phyloP scores from a whole-genome alignment of 1,140 invertebrate genomes.

The Orchesella cincta region DNA sequence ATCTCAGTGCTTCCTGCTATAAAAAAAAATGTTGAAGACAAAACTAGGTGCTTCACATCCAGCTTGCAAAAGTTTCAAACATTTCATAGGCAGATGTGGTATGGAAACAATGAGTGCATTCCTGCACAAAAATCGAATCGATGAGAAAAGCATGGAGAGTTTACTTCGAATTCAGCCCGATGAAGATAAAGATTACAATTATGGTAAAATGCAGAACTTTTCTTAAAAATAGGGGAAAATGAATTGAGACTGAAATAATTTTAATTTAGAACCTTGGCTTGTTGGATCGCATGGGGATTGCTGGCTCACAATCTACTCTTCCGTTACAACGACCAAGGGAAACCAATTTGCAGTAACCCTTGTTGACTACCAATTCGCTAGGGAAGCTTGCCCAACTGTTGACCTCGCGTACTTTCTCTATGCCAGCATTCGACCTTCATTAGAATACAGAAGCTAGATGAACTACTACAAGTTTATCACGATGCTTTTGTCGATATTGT shows the following conservation, averaged over 20 bases:
- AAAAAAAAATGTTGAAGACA: neutral
- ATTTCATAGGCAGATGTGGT: neutral
- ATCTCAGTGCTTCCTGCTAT: neutral
- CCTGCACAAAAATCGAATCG: slow-evolving; percentile 3
- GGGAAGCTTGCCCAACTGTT: slow-evolving; percentile 36
- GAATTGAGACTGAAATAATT: no score
- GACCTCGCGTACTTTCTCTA: slow-evolving; percentile 43
- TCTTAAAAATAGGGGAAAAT: no score
- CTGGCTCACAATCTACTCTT: slow-evolving; percentile 47
- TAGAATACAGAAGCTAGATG: slow-evolving; percentile 11
- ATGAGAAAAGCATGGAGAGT: slow-evolving; percentile 15
- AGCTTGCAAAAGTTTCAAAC: neutral
- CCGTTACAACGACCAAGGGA: slow-evolving; percentile 33
- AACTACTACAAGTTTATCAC: slow-evolving; percentile 35
- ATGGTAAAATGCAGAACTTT: neutral
- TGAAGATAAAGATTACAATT: neutral
- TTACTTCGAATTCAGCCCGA: neutral
- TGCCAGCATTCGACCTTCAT: slow-evolving; percentile 23
- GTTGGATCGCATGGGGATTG: slow-evolving; percentile 55
- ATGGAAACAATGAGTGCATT: neutral
- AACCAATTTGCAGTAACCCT: slow-evolving; percentile 34
- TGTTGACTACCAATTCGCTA: slow-evolving; percentile 43
- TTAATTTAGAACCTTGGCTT: slow-evolving; percentile 55
- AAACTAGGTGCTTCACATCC: neutral
- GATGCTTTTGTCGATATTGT: slow-evolving; percentile 32